Conservation (phyloP, 1,140 invertebrate genomes). For the Camponotus vicinus region DNA sequence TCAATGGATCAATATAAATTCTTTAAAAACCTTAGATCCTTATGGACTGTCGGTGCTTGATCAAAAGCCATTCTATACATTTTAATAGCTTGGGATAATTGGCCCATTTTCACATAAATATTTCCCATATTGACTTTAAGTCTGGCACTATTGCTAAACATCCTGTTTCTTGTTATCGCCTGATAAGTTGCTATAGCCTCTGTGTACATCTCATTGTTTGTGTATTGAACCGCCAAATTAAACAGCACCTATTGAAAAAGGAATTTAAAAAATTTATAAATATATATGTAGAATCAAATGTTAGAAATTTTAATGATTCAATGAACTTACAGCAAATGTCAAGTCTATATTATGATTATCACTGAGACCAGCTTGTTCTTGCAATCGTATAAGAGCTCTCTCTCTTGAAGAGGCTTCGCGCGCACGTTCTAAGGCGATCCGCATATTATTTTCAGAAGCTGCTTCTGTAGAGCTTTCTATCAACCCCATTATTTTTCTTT, state of each 20-base stretch:
- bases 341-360: slow-evolving; percentile 97
- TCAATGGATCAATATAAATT: background rate
- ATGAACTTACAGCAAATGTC: slow-evolving; percentile 93
- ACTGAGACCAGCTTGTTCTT: slow-evolving; percentile 95
- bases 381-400: slow-evolving; percentile 93
- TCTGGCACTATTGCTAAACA: slow-evolving; percentile 95
- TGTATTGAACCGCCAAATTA: slow-evolving; percentile 97
- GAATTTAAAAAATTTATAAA: slow-evolving; percentile 31
- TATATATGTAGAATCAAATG: slow-evolving; percentile 26
- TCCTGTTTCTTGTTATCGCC: slow-evolving; percentile 94
- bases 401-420: slow-evolving; percentile 98
- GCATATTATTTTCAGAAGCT: slow-evolving; percentile 87
- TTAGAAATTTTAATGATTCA: slow-evolving; percentile 7
- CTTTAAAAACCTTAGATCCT: slow-evolving; percentile 92
- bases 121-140: slow-evolving; percentile 99
- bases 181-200: slow-evolving; percentile 98
- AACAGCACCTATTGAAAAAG: slow-evolving; percentile 92
- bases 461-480: slow-evolving; percentile 87
- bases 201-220: slow-evolving; percentile 96
- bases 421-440: slow-evolving; percentile 94
- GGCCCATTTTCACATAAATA: slow-evolving; percentile 97
- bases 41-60: slow-evolving; percentile 96
- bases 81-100: slow-evolving; percentile 98
- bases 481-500: slow-evolving; percentile 93
- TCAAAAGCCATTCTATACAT: slow-evolving; percentile 99